phyloP scores from a whole-genome alignment of 1,140 invertebrate genomes.

The Aplysia californica region DNA sequence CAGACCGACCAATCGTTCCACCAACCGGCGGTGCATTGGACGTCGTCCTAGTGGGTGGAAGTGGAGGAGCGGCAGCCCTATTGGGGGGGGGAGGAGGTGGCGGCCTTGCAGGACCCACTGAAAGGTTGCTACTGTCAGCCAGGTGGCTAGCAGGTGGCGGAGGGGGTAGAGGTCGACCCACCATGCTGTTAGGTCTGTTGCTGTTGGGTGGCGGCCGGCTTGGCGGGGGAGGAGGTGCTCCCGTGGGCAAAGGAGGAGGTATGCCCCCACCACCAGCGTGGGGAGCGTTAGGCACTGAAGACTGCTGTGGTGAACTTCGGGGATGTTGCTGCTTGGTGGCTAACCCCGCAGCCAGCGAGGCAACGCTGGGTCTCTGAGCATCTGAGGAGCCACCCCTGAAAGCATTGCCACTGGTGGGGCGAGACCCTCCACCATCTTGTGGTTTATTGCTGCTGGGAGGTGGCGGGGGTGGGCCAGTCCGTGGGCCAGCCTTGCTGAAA shows the following conservation, averaged over 20 bases:
- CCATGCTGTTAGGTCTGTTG: constrained; percentile 20
- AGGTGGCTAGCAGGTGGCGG: not conserved
- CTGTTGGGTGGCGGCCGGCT: constrained; percentile 1
- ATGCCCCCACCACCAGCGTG: not conserved
- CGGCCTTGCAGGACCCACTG: constrained; percentile 1
- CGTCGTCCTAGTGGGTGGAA: not conserved
- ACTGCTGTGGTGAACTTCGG: not conserved
- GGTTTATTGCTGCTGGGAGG: too few species aligned
- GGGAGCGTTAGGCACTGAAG: constrained; percentile 6
- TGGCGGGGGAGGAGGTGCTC: not conserved
- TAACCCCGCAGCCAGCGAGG: not conserved
- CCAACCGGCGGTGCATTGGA: not conserved
- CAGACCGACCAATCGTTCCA: constrained; percentile 5
- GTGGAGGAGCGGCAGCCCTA: not conserved
- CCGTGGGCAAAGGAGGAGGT: not conserved
- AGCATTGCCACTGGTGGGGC: too few species aligned
- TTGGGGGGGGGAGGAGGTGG: constrained; percentile 14
- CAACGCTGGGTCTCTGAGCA: not conserved
- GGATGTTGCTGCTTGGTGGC: not conserved
- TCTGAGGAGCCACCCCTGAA: not conserved
- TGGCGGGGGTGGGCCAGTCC: not conserved
- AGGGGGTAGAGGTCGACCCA: constrained; percentile 16
- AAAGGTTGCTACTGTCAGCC: not conserved
- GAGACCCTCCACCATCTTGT: too few species aligned
- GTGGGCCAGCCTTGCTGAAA: not conserved